Conservation (phyloP, 2,797 vertebrate genomes). For the Xyrichtys novacula region DNA sequence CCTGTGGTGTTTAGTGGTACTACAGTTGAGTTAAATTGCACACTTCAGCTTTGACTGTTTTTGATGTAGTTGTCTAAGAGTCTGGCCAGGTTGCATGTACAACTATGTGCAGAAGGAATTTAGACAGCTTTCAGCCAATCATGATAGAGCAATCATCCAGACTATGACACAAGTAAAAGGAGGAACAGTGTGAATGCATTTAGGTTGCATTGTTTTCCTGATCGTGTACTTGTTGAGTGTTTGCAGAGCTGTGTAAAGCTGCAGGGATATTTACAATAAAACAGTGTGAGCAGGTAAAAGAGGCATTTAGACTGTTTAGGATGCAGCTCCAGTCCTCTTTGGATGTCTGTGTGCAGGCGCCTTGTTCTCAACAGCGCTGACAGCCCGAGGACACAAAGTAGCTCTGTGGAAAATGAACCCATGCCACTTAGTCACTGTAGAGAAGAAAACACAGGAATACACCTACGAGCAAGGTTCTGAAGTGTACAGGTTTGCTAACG, state of each 20-base stretch:
- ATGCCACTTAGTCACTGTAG: constrained; percentile 47
- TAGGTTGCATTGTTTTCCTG: constrained; percentile 2
- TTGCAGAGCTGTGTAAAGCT: not conserved
- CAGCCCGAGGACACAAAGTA: constrained; percentile 75
- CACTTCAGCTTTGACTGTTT: too few relatives aligned
- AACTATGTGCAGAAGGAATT: not conserved
- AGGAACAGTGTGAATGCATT: not conserved
- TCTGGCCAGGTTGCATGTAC: too few relatives aligned
- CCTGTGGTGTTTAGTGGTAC: too few relatives aligned
- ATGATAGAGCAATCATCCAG: not conserved
- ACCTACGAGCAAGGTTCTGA: constrained; percentile 31
- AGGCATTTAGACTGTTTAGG: constrained; percentile 66
- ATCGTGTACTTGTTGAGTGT: constrained; percentile 14
- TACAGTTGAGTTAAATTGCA: too few relatives aligned
- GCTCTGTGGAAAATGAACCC: constrained; percentile 67
- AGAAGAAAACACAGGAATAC: constrained; percentile 5
- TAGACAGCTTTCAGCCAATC: not conserved
- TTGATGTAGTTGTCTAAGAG: too few relatives aligned
- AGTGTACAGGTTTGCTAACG: constrained; percentile 36
- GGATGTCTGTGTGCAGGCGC: constrained; percentile 52
- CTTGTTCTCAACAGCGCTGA: constrained; percentile 69
- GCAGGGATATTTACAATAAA: constrained; percentile 17
- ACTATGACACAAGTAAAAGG: not conserved
- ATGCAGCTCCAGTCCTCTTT: constrained; percentile 59
- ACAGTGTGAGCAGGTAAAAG: constrained; percentile 55